These are phyloP conservation scores for Drosophila nigromelanica DNA, from an alignment of 1,140 invertebrate genomes.

Conservation along the genomic window DNA sequence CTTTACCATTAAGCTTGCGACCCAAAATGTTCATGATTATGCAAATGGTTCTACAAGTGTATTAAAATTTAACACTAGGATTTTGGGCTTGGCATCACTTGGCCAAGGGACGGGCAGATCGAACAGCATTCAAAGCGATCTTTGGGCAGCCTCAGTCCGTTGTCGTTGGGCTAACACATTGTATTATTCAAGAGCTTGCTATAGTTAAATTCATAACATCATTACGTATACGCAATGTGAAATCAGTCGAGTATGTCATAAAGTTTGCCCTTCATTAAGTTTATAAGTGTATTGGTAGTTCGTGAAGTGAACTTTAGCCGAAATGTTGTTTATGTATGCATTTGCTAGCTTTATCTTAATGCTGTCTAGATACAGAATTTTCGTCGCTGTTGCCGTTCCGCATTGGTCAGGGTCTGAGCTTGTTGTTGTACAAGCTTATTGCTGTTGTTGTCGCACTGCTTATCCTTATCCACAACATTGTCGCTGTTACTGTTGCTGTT, in stretches of 20 bases:
- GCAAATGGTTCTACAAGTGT: constrained; percentile 35
- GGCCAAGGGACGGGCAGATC: not conserved
- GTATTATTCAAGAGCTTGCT: not conserved
- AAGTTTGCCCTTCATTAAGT: constrained; percentile 9
- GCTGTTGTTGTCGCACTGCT: constrained; percentile 63
- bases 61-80: constrained; percentile 40
- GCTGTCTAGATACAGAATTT: constrained; percentile 78
- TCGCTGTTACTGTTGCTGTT: constrained; percentile 37
- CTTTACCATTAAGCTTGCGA: constrained; percentile 38
- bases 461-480: constrained; percentile 80
- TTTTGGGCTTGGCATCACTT: not conserved
- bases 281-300: constrained; percentile 34
- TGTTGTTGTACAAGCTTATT: constrained; percentile 51
- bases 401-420: constrained; percentile 37
- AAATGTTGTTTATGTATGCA: constrained; percentile 70
- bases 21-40: constrained; percentile 49
- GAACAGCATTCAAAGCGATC: not conserved
- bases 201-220: not conserved
- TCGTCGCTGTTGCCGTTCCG: constrained; percentile 52
- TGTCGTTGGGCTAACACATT: not conserved
- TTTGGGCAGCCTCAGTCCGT: not conserved
- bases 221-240: constrained; percentile 20
- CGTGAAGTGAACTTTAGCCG: constrained; percentile 3
- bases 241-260: constrained; percentile 6
- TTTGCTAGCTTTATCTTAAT: constrained; percentile 79